Conservation (phyloP, 2,888 invertebrate genomes). For the Epinotia nisella region DNA sequence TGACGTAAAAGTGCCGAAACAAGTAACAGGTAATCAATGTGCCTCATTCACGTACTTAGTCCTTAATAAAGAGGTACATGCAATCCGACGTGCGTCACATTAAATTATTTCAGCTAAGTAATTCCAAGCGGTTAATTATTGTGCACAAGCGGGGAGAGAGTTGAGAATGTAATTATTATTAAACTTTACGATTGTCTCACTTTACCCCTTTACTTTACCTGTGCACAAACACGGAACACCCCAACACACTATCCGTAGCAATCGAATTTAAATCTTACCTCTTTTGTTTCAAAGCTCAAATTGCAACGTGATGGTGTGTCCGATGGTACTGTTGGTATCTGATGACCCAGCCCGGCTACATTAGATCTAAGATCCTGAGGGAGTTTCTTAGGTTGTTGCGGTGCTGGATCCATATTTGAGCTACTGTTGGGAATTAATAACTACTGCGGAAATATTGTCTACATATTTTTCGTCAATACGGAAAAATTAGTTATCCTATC, state of each 20-base stretch:
- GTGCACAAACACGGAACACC: constrained; percentile 52
- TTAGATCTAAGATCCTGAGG: constrained; percentile 78
- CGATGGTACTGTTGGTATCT: constrained; percentile 51
- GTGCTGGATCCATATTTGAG: constrained; percentile 81
- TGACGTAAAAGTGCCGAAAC: constrained; percentile 1
- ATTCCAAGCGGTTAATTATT: constrained; percentile 85
- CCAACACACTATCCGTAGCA: constrained; percentile 52
- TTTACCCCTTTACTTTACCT: constrained; percentile 77
- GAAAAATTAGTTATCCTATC: not conserved
- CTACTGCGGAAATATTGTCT: constrained; percentile 46
- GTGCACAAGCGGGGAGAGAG: constrained; percentile 82
- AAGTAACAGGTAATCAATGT: constrained; percentile 6
- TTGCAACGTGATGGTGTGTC: constrained; percentile 48
- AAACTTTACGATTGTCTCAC: constrained; percentile 85
- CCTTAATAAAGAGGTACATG: constrained; percentile 48
- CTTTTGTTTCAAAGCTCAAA: constrained; percentile 54
- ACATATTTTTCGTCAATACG: not conserved
- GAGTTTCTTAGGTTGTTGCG: constrained; percentile 82
- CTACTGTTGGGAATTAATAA: constrained; percentile 73
- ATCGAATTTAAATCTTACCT: constrained; percentile 52
- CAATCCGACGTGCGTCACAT: constrained; percentile 78
- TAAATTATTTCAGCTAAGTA: constrained; percentile 85
- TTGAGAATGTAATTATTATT: constrained; percentile 85
- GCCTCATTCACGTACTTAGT: constrained; percentile 1
- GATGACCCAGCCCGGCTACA: constrained; percentile 55